Evolutionary conservation across 2,797 vertebrate genomes (phyloP).

Genomic region (Babyrousa celebensis): DNA sequence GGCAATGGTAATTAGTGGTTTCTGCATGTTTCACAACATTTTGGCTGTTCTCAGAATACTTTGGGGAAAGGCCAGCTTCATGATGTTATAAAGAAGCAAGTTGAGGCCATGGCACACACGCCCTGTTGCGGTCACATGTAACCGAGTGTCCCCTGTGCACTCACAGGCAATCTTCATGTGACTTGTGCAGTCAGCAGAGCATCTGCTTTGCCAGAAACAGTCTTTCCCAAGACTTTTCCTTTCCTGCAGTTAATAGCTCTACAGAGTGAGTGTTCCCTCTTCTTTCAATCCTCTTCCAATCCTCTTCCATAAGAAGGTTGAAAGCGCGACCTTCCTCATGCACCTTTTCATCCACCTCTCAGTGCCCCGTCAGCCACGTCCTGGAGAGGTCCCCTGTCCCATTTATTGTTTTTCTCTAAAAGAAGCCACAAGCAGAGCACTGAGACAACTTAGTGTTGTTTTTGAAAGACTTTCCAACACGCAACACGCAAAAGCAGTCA

Average conservation of each 20-base stretch:
- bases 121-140: neutral
- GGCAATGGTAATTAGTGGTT: neutral
- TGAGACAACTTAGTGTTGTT: neutral
- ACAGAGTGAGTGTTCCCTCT: neutral
- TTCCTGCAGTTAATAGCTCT: neutral
- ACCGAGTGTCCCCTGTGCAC: neutral
- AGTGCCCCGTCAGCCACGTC: neutral
- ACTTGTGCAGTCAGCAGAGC: neutral
- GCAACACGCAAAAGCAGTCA: neutral
- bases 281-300: neutral
- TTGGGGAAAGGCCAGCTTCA: conserved; percentile 54
- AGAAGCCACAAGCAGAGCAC: neutral
- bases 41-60: conserved; percentile 42
- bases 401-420: neutral
- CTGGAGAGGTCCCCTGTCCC: neutral
- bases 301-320: neutral
- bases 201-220: neutral
- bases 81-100: conserved; percentile 74
- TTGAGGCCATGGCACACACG: conserved; percentile 24
- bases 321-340: neutral
- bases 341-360: neutral
- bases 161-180: neutral
- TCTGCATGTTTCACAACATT: conserved; percentile 55
- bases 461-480: neutral
- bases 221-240: neutral